Percentiles rank a stretch among this genome's conserved stretches.
Conservation (phyloP, 2,888 invertebrate species). For the Dendrolimus houi region DNA sequence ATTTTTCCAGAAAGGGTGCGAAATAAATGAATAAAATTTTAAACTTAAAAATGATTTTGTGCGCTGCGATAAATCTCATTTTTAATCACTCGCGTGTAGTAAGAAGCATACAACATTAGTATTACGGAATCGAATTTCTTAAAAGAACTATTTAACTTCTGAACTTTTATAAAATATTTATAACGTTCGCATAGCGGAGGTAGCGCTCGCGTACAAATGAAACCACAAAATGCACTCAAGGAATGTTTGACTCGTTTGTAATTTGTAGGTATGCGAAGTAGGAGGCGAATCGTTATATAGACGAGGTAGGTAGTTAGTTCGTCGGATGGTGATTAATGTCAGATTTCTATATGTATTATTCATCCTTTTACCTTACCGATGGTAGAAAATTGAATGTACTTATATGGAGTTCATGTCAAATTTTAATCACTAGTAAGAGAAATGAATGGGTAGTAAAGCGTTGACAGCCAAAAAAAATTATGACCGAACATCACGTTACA, state of each 20-base stretch:
- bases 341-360: not conserved
- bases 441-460: too few relatives aligned
- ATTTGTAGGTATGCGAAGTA: slow-evolving; percentile 28
- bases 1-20: too few relatives aligned
- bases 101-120: slow-evolving; percentile 39
- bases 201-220: slow-evolving; percentile 46
- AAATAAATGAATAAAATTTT: not conserved
- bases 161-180: slow-evolving; percentile 63
- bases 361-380: too few relatives aligned
- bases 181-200: slow-evolving; percentile 50
- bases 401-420: too few relatives aligned
- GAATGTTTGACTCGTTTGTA: slow-evolving; percentile 28
- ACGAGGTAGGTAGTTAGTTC: slow-evolving; percentile 35
- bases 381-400: too few relatives aligned
- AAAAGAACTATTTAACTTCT: slow-evolving; percentile 52
- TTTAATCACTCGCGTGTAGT: slow-evolving; percentile 23
- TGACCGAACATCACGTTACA: slow-evolving; percentile 15
- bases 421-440: too few relatives aligned
- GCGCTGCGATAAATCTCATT: slow-evolving; percentile 6
- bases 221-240: slow-evolving; percentile 35
- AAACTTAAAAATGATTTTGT: slow-evolving; percentile 2
- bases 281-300: slow-evolving; percentile 34
- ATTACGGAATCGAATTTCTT: slow-evolving; percentile 64
- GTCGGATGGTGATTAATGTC: slow-evolving; percentile 32
- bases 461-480: not conserved